Base-by-base conservation (phyloP, 2,113 vertebrate species). In the Laterallus jamaicensis region DNA sequence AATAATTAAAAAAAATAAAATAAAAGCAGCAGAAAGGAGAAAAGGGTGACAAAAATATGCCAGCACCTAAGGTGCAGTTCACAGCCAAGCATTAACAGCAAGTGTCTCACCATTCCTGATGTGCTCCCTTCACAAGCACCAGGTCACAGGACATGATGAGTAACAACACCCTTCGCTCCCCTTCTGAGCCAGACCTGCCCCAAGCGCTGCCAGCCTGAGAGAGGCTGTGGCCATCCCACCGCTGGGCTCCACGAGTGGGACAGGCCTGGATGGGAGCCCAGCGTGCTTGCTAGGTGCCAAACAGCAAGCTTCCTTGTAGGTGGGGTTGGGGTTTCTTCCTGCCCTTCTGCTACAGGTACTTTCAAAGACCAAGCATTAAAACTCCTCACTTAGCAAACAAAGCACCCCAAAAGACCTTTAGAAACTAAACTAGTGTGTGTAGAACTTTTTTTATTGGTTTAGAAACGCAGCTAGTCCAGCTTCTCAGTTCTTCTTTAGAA, bases 321-420 rank as follows among this genome's bases (percentile, higher is more conserved):
- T 2, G 1, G 2, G 1, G n/a, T 52, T 80, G 2, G 1, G 2
- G 1, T 39, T 55, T 77, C 60, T 62, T 13, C 20, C 20, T 37
- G 28, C 62, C 60, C 44, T 91, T 87, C 49, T 90, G 32, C 44
- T 79, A 67, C 54, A 71, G 52, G 42, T 73, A 35, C 28, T 90
- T 85, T 69, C 25, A 74, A 77, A 88, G 40, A 29, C 3, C 0
- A 2, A 77, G 63, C 12, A 62, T n/a, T 29, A 73, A 82, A 79
- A 82, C 32, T 26, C 69, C 67, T 74, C 28, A 24, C 16, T 76
- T 79, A n/a, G n/a, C 50, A 62, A 16, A 44, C n/a, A 49, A 50
- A 82, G 76, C 3, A 32, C n/a, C 50, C 29, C 37, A 70, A 66
- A 80, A 77, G 24, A 85, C 44, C 86, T 74, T 12, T n/a, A 59